These are phyloP conservation scores for Liolophura sinensis DNA, from an alignment of 1,140 invertebrate species.

Conservation along the genomic window DNA sequence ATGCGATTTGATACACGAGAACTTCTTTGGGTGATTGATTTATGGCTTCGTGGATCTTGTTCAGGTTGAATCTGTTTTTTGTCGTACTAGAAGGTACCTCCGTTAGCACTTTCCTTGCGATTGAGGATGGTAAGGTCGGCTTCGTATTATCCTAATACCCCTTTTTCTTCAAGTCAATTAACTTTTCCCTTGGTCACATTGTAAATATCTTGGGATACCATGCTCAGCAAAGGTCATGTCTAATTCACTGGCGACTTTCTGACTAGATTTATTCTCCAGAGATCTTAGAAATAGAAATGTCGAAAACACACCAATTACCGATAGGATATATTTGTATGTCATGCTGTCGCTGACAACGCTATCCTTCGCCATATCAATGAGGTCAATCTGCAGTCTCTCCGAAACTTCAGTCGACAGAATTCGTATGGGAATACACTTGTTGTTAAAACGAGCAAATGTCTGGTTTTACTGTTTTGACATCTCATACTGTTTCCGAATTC, in stretches of 20 bases:
- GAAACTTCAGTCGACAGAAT: background rate
- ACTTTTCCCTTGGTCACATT: conserved; percentile 11
- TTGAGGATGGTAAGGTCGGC: conserved; percentile 6
- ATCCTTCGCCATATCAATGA: conserved; percentile 8
- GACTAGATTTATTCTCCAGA: background rate
- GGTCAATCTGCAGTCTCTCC: conserved; percentile 6
- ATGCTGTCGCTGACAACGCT: background rate
- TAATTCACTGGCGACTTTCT: background rate
- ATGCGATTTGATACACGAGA: too few species aligned
- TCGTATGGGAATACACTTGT: conserved; percentile 4
- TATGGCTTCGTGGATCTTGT: too few species aligned
- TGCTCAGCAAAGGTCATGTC: background rate
- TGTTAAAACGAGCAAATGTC: background rate
- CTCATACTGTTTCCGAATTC: too few species aligned
- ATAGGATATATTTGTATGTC: background rate
- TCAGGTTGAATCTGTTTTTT: too few species aligned
- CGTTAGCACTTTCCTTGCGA: conserved; percentile 5
- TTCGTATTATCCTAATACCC: background rate
- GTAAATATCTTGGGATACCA: conserved; percentile 4
- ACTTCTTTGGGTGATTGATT: too few species aligned
- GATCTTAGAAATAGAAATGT: background rate
- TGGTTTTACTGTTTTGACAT: background rate
- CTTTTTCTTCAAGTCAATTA: background rate
- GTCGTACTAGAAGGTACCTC: background rate
- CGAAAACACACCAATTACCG: conserved; percentile 1